These are phyloP conservation scores for Pangasianodon gigas DNA, from an alignment of 2,113 vertebrate genomes.

Conservation along the genomic window DNA sequence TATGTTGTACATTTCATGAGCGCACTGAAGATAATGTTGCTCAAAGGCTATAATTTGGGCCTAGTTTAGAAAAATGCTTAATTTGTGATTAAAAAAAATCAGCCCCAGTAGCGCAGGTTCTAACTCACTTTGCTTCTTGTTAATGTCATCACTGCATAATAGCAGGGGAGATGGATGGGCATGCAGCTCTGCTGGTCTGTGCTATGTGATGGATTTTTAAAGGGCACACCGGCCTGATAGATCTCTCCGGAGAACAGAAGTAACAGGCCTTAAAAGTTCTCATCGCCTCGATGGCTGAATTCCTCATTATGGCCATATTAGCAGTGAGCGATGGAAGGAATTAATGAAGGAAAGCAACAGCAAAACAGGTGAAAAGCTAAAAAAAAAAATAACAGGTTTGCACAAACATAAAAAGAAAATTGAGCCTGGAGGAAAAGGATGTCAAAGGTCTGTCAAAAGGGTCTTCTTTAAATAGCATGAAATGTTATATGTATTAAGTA, in stretches of 20 bases:
- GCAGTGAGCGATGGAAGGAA: slow-evolving; percentile 37
- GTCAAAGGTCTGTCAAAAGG: background rate
- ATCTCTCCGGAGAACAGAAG: slow-evolving; percentile 37
- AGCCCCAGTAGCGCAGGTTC: background rate
- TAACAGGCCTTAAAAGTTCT: slow-evolving; percentile 48
- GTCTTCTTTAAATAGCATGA: slow-evolving; percentile 17
- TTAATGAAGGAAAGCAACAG: slow-evolving; percentile 34
- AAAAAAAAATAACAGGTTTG: slow-evolving; percentile 28
- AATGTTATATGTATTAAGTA: background rate
- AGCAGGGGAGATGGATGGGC: slow-evolving; percentile 23
- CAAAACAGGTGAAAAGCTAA: slow-evolving; percentile 25
- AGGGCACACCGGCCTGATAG: slow-evolving; percentile 30
- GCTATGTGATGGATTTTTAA: slow-evolving; percentile 39
- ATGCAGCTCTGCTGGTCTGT: background rate
- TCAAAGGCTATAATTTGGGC: background rate
- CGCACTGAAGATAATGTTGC: background rate
- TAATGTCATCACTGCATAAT: slow-evolving; percentile 42
- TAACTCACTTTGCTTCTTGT: slow-evolving; percentile 15
- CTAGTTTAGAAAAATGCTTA: background rate
- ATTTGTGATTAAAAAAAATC: background rate
- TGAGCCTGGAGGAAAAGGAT: background rate
- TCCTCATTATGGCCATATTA: slow-evolving; percentile 50
- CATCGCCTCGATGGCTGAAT: slow-evolving; percentile 33
- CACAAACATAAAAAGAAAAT: slow-evolving; percentile 27
- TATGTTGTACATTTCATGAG: background rate